Evolutionary conservation across 2,113 vertebrate species (phyloP), one percentile per base, ranked within the genome.

Genomic region (Amia ocellicauda): DNA sequence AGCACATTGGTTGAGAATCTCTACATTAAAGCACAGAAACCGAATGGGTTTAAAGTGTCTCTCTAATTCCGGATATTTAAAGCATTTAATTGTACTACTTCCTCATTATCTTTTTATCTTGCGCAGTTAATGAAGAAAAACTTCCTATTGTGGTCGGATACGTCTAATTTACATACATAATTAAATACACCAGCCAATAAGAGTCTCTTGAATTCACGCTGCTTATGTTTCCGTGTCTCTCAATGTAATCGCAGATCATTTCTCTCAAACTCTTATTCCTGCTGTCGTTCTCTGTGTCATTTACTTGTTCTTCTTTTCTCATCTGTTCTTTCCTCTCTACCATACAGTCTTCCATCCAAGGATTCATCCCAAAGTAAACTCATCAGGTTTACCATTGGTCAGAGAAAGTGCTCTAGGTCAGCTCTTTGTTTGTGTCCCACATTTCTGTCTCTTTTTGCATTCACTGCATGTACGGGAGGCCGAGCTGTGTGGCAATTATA

Each of bases 381-480:
- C 76, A 94, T 97, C 92, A 92, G 90, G 89, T 95, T 96, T 92
- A 92, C 93, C 88, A 91, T 98, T 77, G 92, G 94, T 93, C 95
- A 96, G 86, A 99, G 91, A 95, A 98, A 93, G 88, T 91, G 86
- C 78, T 98, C 96, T 94, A 97, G 97, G 97, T 98, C 91, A 94
- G 95, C 84, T 50, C 74, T 77, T n/a, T 77, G 28, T 27, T 36
- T 61, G 24, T 11, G 47, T 20, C 31, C 43, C 52, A 14, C 62
- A 50, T 55, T 3, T 1, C 41, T 36, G 11, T 7, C 31, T 64
- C 31, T n/a, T n/a, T n/a, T n/a, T 62, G 56, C 43, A 9, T 62
- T 54, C 42, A 24, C 22, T 47, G 58, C 40, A 45, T 54, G 22
- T 10, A 28, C 16, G 13, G 43, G 43, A 36, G 31, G 1, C 5